Evolutionary conservation across 2,888 invertebrate species (phyloP), one percentile per base, ranked within the genome.

Genomic region (Campoletis raptor): DNA sequence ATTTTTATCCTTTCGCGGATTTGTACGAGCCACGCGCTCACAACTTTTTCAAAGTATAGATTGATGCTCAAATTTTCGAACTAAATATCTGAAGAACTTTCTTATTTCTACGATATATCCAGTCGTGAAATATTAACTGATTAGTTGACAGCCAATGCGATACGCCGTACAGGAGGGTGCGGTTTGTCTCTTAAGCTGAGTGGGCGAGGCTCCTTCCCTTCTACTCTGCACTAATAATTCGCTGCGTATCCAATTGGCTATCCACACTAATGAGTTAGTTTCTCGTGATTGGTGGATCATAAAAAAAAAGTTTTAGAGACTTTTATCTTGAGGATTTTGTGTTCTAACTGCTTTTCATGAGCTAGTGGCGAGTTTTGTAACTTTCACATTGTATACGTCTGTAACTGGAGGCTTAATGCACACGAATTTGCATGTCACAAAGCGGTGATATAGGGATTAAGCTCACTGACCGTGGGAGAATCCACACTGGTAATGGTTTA

Each of bases 361-460:
- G 30, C 15, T 15, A 15, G 30, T 15, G 30, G 15, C 37, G 36
- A 61, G 48, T 37, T 40, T 21, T 18, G 15, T 6, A 66, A 78
- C 42, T 52, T 21, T 12, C n/a, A 18, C n/a, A 18, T 57, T 15
- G 61, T 2, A 52, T 45, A 8, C 52, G 9, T 64, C 15, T n/a
- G 21, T 52, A 30, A 37, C 69, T 81, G 54, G 70, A 52, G 54
- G 82, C 70, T 83, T 85, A 86, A 86, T 86, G 80, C 80, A 37
- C 70, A 77, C 81, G 79, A 87, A 87, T 87, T 86, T 88, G 85
- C 87, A 81, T 87, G 85, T 86, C 81, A 86, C 85, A 86, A 77
- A 83, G 77, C 81, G 76, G 83, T 78, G 81, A 84, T 87, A 83
- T 69, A 79, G 70, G 86, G 81, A 87, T 88, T 85, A 86, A 83